Evolutionary conservation across 92 coral and sea anemone genomes (phyloP), one percentile per base, ranked within the genome.

Genomic region (Parazoanthus darwini): DNA sequence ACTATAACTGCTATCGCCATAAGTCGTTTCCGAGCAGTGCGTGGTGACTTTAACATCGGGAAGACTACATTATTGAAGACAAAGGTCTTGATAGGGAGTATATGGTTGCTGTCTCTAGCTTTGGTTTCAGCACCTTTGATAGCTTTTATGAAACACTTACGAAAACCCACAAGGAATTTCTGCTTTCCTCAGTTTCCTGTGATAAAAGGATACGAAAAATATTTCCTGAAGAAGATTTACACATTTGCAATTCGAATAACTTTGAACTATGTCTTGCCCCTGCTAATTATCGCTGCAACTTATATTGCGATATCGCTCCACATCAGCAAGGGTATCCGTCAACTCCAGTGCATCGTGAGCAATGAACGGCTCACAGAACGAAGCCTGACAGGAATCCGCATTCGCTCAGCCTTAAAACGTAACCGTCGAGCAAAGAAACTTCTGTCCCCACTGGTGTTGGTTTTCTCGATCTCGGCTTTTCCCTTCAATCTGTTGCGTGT

Each of bases 11-110:
- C 85, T 1, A 59, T 81, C 50, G 85, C 85, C 5, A 35, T 81
- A 23, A 81, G 85, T 37, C 85, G 85, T 10, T 81, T 59, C 35
- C 85, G 85, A 22, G 54, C 85, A 1, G 85, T 81, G 35, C 29
- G 74, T 39, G 85, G 85, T 1, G 70, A 58, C n/a, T 81, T 81
- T 23, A 81, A 2, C 8, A 13, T 58, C 4, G 18, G 72, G 9
- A 37, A 65, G 42, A 81, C 14, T 18, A 81, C 85, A 16, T 22
- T 81, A 33, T 15, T 10, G 85, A 81, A 59, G 51, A 59, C 51
- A 54, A 81, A 81, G 73, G 5, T 36, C 15, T 56, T 56, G 43
- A 81, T 81, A 15, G 85, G 8, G 20, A 65, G 72, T 37, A 59
- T 81, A 8, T 81, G 85, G 85, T 8, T 81, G 8, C 25, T 59